phyloP scores from a whole-genome alignment of 2,797 vertebrate species.

The Botia kubotai region DNA sequence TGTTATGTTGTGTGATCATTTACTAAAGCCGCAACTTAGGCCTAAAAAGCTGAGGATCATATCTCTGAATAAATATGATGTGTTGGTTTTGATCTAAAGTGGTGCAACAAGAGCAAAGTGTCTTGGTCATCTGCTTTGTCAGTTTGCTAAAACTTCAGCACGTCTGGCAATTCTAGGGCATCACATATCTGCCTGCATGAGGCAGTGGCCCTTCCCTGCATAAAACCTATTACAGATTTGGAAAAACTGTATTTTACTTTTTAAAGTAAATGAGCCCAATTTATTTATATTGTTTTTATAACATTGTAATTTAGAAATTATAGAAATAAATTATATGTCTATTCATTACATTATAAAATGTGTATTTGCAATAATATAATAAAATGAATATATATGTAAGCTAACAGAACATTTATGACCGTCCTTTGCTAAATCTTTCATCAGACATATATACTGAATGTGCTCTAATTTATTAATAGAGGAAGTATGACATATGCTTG shows the following conservation, averaged over 20 bases:
- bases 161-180: too few species aligned
- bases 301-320: neutral
- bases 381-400: too few species aligned
- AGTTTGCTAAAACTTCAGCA: neutral
- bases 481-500: neutral
- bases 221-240: neutral
- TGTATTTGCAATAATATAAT: too few species aligned
- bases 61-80: neutral
- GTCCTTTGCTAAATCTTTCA: too few species aligned
- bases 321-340: neutral
- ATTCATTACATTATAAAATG: too few species aligned
- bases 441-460: neutral
- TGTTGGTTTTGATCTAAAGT: neutral
- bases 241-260: neutral
- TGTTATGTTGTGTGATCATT: neutral
- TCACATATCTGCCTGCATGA: neutral
- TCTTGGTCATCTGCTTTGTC: neutral
- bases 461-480: neutral
- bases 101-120: neutral
- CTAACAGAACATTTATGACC: too few species aligned
- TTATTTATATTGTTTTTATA: neutral
- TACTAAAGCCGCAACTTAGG: neutral
- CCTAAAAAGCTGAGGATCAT: too few species aligned
- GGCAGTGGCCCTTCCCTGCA: neutral
- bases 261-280: neutral